Evolutionary conservation across 2,113 vertebrate species (phyloP), one percentile per base, ranked within the genome.

Genomic region (Tiliqua scincoides): DNA sequence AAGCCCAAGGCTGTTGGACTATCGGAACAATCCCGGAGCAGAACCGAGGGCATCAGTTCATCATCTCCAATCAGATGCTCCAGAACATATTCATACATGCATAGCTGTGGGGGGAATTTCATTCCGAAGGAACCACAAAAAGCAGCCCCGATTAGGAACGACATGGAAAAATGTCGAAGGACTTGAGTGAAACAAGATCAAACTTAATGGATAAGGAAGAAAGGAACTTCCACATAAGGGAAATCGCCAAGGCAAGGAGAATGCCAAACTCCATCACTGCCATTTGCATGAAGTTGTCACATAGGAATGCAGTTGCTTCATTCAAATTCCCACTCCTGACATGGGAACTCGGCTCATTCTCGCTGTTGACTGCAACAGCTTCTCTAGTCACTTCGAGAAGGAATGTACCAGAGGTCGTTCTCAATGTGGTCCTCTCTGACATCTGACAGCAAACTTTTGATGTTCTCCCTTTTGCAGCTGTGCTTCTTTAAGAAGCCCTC

Each of bases 381-480:
- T 20, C 82, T 48, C 3, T 4, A 52, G 62, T 61, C 37, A 18
- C 40, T 54, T 80, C 59, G 17, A 67, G 43, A 20, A 52, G 0
- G 1, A 27, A 0, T 0, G 12, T n/a, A 40, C 0, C 0, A 0
- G 1, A 3, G n/a, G n/a, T 8, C 12, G 43, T 43, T 82, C 21
- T 37, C 7, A 3, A 27, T 21, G 2, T 10, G 35, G 37, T 30
- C 17, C 30, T 17, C 23, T 37, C 12, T 67, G 0, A 77, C 8
- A 25, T 5, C 43, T 5, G 43, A 3, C 27, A 11, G 62, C n/a
- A 6, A 6, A 10, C 15, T 11, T n/a, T 25, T 32, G 27, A 21
- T 20, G 17, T 8, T 20, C 25, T 65, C 25, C n/a, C 0, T 6
- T 52, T 21, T 7, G 15, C 70, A 63, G 37, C 25, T 35, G 1